phyloP scores from a whole-genome alignment of 2,888 invertebrate species.

The Cephus pygmeus region DNA sequence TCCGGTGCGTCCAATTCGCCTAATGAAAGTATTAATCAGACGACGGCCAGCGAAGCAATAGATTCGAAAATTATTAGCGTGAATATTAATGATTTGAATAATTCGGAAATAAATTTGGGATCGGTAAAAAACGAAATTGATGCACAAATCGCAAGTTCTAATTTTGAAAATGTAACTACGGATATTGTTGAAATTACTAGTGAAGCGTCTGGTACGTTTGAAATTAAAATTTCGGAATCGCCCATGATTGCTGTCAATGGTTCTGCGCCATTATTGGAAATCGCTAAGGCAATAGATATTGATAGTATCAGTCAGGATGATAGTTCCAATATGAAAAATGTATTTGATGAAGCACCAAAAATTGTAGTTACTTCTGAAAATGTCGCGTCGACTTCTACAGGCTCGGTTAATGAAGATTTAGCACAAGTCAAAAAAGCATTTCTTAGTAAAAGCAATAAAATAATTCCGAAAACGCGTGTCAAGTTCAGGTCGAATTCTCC shows the following conservation, averaged over 20 bases:
- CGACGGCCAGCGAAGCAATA: neutral
- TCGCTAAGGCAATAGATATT: neutral
- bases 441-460: neutral
- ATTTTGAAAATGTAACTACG: neutral
- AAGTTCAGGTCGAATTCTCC: slow-evolving; percentile 54
- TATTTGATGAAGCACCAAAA: neutral
- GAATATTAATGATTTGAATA: neutral
- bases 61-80: neutral
- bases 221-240: slow-evolving; percentile 50
- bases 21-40: neutral
- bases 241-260: slow-evolving; percentile 50
- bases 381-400: neutral
- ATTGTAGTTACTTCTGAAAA: neutral
- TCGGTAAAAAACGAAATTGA: neutral
- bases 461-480: slow-evolving; percentile 6
- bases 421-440: neutral
- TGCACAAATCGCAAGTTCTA: neutral
- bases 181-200: neutral
- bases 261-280: slow-evolving; percentile 38
- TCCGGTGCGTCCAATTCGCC: neutral
- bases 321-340: too few species aligned
- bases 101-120: neutral
- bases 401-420: neutral
- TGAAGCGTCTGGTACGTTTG: slow-evolving; percentile 38
- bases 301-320: too few species aligned